phyloP scores from a whole-genome alignment of 2,888 invertebrate genomes.

The Eristalis tenax region DNA sequence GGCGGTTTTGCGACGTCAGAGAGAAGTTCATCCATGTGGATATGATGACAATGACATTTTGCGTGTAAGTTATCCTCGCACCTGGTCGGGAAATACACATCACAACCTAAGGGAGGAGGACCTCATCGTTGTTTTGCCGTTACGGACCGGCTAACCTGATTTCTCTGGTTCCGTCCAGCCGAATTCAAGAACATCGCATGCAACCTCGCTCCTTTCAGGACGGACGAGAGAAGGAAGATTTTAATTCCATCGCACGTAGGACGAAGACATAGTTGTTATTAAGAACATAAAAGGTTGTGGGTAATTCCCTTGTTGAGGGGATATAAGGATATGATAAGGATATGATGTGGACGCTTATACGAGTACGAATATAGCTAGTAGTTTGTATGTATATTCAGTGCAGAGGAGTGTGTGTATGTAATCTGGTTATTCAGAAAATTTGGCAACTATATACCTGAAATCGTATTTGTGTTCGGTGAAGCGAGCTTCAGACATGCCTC shows the following conservation, averaged over 20 bases:
- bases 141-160: conserved; percentile 30
- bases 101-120: conserved; percentile 22
- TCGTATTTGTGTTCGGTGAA: conserved; percentile 34
- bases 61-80: conserved; percentile 28
- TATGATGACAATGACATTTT: conserved; percentile 59
- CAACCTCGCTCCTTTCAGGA: neutral
- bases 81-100: conserved; percentile 1
- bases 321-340: conserved; percentile 68
- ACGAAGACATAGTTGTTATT: conserved; percentile 58
- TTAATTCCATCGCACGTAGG: conserved; percentile 59
- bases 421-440: conserved; percentile 22
- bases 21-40: conserved; percentile 58
- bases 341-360: conserved; percentile 36
- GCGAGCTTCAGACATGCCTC: conserved; percentile 1
- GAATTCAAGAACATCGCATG: conserved; percentile 20
- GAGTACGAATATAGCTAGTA: conserved; percentile 4
- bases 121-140: conserved; percentile 11
- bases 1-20: conserved; percentile 36
- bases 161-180: conserved; percentile 4
- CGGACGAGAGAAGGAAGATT: conserved; percentile 24
- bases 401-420: conserved; percentile 18
- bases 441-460: conserved; percentile 4
- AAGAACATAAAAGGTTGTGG: conserved; percentile 62
- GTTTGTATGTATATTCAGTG: neutral
- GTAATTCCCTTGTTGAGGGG: conserved; percentile 63